phyloP scores from a whole-genome alignment of 2,888 invertebrate species.

The Campoletis raptor region DNA sequence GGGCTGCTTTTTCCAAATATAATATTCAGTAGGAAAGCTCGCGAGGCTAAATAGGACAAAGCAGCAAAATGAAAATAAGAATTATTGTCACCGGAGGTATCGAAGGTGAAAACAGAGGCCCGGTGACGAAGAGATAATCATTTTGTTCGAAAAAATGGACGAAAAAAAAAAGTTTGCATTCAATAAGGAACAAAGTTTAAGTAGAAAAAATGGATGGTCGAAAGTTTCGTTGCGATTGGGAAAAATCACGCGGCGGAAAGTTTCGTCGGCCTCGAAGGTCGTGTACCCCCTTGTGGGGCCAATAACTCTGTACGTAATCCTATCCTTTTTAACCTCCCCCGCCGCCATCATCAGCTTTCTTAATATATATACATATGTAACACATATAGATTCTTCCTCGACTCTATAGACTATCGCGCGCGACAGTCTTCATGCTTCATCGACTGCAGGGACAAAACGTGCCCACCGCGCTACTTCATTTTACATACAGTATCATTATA shows the following conservation, averaged over 20 bases:
- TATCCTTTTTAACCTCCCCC: slow-evolving; percentile 29
- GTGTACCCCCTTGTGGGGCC: slow-evolving; percentile 47
- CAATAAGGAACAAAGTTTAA: no score
- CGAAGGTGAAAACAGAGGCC: no score
- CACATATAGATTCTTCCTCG: slow-evolving; percentile 50
- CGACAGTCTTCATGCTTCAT: slow-evolving; percentile 56
- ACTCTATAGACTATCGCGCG: slow-evolving; percentile 34
- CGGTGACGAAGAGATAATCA: no score
- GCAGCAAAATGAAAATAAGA: neutral
- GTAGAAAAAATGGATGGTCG: neutral
- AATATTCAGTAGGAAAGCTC: neutral
- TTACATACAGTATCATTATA: slow-evolving; percentile 16
- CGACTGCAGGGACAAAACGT: slow-evolving; percentile 48
- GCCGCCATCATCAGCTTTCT: slow-evolving; percentile 11
- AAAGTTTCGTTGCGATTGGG: no score
- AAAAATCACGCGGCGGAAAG: neutral
- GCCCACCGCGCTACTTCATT: slow-evolving; percentile 13
- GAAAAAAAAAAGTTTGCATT: no score
- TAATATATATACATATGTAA: neutral
- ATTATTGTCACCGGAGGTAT: no score
- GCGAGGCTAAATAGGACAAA: neutral
- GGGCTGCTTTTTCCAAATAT: neutral
- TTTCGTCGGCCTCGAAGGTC: slow-evolving; percentile 28
- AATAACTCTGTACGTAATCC: slow-evolving; percentile 43
- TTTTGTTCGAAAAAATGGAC: no score